Conservation (phyloP, 2,888 invertebrate species). For the Neoscelio sp. region DNA sequence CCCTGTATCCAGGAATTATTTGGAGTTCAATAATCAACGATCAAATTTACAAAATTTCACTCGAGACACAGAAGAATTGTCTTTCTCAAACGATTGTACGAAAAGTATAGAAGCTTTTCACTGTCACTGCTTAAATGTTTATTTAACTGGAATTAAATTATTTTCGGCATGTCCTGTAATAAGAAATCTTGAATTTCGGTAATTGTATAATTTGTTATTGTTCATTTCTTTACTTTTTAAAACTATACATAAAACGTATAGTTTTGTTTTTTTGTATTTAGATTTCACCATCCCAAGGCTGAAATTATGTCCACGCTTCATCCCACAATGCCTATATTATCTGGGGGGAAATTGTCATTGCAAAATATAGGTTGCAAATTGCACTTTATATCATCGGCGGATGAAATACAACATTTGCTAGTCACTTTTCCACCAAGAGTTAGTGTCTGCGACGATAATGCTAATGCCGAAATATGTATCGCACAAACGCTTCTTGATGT, state of each 20-base stretch:
- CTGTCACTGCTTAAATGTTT: slow-evolving; percentile 77
- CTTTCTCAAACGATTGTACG: slow-evolving; percentile 48
- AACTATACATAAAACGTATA: neutral
- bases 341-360: slow-evolving; percentile 74
- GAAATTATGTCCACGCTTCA: slow-evolving; percentile 75
- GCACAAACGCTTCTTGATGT: slow-evolving; percentile 76
- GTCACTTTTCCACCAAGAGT: slow-evolving; percentile 79
- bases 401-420: slow-evolving; percentile 78
- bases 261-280: slow-evolving; percentile 51
- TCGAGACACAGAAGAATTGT: slow-evolving; percentile 1
- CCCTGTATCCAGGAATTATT: slow-evolving; percentile 17
- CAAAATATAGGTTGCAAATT: slow-evolving; percentile 79
- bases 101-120: slow-evolving; percentile 75
- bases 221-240: slow-evolving; percentile 13
- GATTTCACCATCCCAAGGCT: slow-evolving; percentile 81
- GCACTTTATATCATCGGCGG: slow-evolving; percentile 78
- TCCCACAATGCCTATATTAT: slow-evolving; percentile 70
- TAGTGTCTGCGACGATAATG: slow-evolving; percentile 75
- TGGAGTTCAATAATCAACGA: slow-evolving; percentile 27
- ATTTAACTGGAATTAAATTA: slow-evolving; percentile 74
- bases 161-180: slow-evolving; percentile 68
- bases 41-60: slow-evolving; percentile 7
- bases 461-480: slow-evolving; percentile 69
- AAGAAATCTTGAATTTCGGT: slow-evolving; percentile 79
- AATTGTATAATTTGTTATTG: slow-evolving; percentile 31